Conservation (phyloP, 2,888 invertebrate genomes). For the Eristalis pertinax region DNA sequence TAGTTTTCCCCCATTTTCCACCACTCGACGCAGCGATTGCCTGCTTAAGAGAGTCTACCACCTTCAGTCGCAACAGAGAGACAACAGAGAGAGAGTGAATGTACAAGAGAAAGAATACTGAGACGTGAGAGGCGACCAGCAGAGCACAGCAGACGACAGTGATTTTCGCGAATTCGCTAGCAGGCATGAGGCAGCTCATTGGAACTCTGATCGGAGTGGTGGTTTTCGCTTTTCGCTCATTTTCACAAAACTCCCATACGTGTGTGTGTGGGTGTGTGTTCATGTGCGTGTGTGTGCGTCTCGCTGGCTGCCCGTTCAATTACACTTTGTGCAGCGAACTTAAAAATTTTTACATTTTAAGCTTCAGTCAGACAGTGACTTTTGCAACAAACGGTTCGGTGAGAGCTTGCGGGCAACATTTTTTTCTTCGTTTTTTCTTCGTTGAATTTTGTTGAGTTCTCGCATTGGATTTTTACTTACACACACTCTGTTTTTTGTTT, state of each 20-base stretch:
- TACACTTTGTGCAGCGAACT: conserved; percentile 67
- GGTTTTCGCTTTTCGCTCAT: conserved; percentile 68
- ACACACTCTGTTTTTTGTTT: conserved; percentile 50
- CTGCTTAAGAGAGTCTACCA: conserved; percentile 48
- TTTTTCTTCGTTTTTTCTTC: conserved; percentile 71
- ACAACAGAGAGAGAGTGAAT: neutral
- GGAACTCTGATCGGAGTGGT: conserved; percentile 5
- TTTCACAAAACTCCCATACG: conserved; percentile 50
- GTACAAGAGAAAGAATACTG: neutral
- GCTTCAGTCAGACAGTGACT: conserved; percentile 73
- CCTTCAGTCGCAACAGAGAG: neutral
- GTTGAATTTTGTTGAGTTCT: conserved; percentile 71
- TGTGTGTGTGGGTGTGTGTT: conserved; percentile 33
- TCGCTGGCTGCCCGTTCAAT: conserved; percentile 46
- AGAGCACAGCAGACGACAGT: conserved; percentile 32
- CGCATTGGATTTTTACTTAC: conserved; percentile 69
- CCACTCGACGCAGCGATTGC: neutral
- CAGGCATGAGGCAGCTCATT: neutral
- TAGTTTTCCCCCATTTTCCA: conserved; percentile 59
- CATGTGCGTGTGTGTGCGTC: conserved; percentile 24
- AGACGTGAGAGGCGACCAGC: neutral
- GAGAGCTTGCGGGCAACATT: conserved; percentile 68
- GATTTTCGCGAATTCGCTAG: conserved; percentile 46
- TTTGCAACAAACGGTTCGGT: conserved; percentile 72
- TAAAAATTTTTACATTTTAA: conserved; percentile 67